Percentiles rank a stretch among this genome's conserved stretches.
phyloP scores from a whole-genome alignment of 1,140 invertebrate genomes.

The Danaus plexippus region DNA sequence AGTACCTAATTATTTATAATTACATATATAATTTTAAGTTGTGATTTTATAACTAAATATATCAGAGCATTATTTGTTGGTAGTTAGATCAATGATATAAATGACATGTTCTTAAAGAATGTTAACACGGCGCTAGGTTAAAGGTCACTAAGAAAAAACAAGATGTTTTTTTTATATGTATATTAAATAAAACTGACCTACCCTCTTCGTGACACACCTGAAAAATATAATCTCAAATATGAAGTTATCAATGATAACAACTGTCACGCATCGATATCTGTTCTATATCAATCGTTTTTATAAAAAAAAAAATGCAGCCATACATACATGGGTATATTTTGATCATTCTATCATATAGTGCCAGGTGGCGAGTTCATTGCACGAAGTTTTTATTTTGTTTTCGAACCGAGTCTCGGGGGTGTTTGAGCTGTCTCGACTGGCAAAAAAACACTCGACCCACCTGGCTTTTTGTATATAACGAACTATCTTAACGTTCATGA shows the following conservation, averaged over 20 bases:
- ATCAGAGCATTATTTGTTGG: no score
- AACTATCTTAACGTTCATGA: conserved; percentile 1
- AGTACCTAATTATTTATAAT: no score
- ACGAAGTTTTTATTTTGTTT: conserved; percentile 55
- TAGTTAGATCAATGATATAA: no score
- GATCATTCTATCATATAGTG: conserved; percentile 26
- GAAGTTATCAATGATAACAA: conserved; percentile 15
- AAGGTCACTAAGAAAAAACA: no score
- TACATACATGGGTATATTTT: conserved; percentile 14
- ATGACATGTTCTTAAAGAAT: no score
- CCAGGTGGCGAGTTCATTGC: conserved; percentile 59
- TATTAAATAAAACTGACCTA: conserved; percentile 15
- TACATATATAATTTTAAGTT: no score
- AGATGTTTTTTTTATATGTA: no score
- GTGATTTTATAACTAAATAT: no score
- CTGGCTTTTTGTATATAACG: conserved; percentile 34
- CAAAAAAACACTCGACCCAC: conserved; percentile 44
- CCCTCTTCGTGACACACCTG: conserved; percentile 4
- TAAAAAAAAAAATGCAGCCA: conserved; percentile 18
- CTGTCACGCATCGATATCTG: conserved; percentile 11
- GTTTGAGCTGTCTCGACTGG: conserved; percentile 23
- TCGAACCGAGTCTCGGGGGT: conserved; percentile 32
- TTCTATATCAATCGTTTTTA: conserved; percentile 12
- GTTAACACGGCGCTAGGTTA: no score
- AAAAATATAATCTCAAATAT: conserved; percentile 11